Evolutionary conservation across 2,113 vertebrate genomes (phyloP).

Genomic region (Nestor notabilis): DNA sequence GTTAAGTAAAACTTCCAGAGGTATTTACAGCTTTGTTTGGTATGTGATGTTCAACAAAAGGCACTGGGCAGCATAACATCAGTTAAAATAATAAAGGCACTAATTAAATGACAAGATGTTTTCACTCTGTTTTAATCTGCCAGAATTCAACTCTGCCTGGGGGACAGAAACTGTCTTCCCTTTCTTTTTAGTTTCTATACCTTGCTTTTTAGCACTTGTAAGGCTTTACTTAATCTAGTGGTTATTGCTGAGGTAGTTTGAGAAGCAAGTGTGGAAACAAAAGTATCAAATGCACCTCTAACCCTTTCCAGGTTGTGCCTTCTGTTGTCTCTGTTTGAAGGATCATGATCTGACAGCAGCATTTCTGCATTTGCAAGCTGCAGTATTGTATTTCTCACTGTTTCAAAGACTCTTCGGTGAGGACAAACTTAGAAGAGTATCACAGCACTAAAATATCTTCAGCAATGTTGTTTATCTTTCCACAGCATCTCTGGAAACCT

Average conservation of each 20-base stretch:
- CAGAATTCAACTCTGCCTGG: conserved; percentile 41
- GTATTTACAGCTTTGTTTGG: conserved; percentile 27
- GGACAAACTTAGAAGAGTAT: not conserved
- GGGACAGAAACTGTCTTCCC: conserved; percentile 25
- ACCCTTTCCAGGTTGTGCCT: not conserved
- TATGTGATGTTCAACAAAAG: not conserved
- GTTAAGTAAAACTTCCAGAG: conserved; percentile 6
- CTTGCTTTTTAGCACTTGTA: not conserved
- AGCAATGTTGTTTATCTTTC: not conserved
- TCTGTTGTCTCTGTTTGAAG: not conserved
- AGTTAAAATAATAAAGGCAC: conserved; percentile 49
- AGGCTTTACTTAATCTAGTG: not conserved
- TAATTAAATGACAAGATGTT: conserved; percentile 66
- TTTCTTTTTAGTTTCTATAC: not conserved
- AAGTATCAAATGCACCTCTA: not conserved
- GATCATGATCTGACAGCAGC: not conserved
- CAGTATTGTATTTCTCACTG: not conserved
- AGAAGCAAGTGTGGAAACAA: not conserved
- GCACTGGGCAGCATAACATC: not conserved
- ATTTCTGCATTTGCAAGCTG: not conserved
- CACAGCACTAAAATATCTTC: not conserved
- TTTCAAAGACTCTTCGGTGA: not conserved
- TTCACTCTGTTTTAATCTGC: conserved; percentile 39
- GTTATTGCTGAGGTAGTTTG: not conserved
- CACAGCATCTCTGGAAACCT: not conserved